Conservation (phyloP, 2,797 vertebrate species). For the Peromyscus melanophrys region DNA sequence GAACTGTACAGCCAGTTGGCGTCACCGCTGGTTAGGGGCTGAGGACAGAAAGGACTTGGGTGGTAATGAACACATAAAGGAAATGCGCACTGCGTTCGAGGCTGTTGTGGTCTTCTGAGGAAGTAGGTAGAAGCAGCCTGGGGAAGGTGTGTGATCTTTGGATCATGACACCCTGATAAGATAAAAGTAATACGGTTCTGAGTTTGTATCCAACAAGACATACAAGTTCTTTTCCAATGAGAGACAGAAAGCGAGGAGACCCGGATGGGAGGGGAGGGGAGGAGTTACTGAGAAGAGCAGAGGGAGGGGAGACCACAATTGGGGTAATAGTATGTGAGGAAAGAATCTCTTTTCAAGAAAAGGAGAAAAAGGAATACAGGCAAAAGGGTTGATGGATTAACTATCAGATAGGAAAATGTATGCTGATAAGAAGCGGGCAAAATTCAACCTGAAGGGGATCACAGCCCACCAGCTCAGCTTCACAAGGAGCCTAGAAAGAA, state of each 20-base stretch:
- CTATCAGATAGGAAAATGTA: background rate
- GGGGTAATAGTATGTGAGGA: background rate
- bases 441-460: background rate
- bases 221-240: background rate
- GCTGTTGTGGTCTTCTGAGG: background rate
- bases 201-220: background rate
- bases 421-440: background rate
- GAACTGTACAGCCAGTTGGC: background rate
- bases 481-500: background rate
- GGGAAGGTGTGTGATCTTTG: background rate
- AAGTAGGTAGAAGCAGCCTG: background rate
- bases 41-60: background rate
- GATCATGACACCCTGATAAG: background rate
- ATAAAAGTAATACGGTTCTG: background rate
- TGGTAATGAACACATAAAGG: background rate
- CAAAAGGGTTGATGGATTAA: background rate
- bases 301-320: background rate
- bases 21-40: background rate
- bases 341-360: background rate
- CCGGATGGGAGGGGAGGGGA: too few relatives aligned
- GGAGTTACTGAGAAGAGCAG: too few relatives aligned
- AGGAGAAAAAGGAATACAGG: background rate
- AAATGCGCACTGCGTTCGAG: fast-evolving
- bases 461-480: background rate
- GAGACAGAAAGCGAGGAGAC: background rate